Conservation (phyloP, 2,797 vertebrate species). For the Setipinna tenuifilis region DNA sequence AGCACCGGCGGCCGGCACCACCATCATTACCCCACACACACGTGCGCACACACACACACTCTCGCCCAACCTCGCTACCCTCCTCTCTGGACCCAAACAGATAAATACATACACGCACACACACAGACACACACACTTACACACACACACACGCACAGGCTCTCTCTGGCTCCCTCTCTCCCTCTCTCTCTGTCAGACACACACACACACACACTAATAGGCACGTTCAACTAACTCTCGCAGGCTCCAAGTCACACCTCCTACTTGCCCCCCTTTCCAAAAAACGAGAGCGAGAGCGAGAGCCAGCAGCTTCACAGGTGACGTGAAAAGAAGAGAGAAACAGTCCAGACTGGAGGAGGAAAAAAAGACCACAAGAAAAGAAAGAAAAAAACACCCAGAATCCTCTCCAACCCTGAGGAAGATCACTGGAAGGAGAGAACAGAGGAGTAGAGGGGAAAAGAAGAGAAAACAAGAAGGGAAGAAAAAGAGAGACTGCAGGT, state of each 20-base stretch:
- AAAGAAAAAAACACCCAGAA: background rate
- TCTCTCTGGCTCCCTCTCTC: no score
- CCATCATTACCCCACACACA: slow-evolving; percentile 67
- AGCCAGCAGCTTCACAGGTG: background rate
- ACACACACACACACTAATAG: no score
- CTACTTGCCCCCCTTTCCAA: background rate
- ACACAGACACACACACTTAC: background rate
- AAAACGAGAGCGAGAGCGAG: background rate
- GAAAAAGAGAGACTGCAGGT: slow-evolving; percentile 31
- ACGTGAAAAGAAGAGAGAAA: background rate
- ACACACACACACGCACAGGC: no score
- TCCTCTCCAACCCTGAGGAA: slow-evolving; percentile 9
- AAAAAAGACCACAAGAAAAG: background rate
- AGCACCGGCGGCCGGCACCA: slow-evolving; percentile 74
- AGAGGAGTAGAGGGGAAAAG: slow-evolving; percentile 5
- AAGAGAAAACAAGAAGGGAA: background rate
- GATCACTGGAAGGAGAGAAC: slow-evolving; percentile 18
- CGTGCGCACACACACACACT: background rate
- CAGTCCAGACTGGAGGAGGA: slow-evolving; percentile 2
- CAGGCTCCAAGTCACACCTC: background rate
- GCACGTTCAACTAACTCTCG: background rate
- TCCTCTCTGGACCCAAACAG: background rate
- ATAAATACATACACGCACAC: background rate
- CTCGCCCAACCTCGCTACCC: background rate
- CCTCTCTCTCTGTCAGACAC: no score